phyloP scores from a whole-genome alignment of 2,113 vertebrate species.

The Scomber scombrus region DNA sequence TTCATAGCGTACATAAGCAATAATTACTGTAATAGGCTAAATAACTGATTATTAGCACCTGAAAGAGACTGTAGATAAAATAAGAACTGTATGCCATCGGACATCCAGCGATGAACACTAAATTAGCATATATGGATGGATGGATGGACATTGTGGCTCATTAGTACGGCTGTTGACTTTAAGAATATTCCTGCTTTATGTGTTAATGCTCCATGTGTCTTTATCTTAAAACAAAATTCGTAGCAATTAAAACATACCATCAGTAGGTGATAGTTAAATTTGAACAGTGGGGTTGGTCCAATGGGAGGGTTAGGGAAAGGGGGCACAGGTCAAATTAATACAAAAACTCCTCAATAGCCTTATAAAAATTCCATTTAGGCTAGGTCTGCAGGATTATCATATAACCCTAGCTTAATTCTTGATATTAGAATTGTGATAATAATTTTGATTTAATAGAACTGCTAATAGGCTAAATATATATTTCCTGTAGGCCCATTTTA shows the following conservation, averaged over 20 bases:
- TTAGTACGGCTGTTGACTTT: neutral
- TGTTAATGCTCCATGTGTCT: constrained; percentile 54
- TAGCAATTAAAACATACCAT: constrained; percentile 58
- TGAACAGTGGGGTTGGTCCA: too few species aligned
- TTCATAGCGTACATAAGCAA: constrained; percentile 84
- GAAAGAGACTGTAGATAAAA: constrained; percentile 16
- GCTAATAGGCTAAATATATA: too few species aligned
- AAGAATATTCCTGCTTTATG: constrained; percentile 47
- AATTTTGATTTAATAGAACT: too few species aligned
- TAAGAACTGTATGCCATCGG: neutral
- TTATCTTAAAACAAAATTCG: constrained; percentile 63
- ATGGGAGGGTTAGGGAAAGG: too few species aligned
- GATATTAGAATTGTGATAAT: too few species aligned
- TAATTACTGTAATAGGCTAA: constrained; percentile 71
- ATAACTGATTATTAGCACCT: constrained; percentile 31
- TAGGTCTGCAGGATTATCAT: too few species aligned
- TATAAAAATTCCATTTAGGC: too few species aligned
- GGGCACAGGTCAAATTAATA: too few species aligned
- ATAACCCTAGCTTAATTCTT: too few species aligned
- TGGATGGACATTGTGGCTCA: constrained; percentile 32
- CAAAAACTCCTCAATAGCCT: too few species aligned
- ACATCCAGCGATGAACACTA: constrained; percentile 10
- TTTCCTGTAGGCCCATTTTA: too few species aligned
- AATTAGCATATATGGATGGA: constrained; percentile 12
- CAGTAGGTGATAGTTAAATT: too few species aligned